These are phyloP conservation scores for Gymnodraco acuticeps DNA, from an alignment of 2,797 vertebrate species.

Conservation along the genomic window DNA sequence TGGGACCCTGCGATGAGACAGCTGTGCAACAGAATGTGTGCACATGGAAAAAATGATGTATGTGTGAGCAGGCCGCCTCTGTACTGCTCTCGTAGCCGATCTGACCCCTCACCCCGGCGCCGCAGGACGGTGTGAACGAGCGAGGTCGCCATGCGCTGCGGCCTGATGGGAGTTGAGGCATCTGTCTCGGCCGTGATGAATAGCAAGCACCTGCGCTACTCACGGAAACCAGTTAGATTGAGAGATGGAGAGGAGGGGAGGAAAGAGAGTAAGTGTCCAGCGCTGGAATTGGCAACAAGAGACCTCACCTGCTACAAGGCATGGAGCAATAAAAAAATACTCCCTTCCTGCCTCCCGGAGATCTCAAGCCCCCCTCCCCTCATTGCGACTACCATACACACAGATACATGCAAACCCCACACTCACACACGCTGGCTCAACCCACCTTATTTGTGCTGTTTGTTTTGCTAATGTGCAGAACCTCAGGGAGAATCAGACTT, in stretches of 20 bases:
- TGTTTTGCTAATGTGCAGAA: conserved; percentile 81
- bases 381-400: conserved; percentile 22
- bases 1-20: conserved; percentile 63
- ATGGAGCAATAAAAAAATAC: conserved; percentile 60
- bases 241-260: conserved; percentile 58
- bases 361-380: conserved; percentile 4
- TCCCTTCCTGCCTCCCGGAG: conserved; percentile 28
- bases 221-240: conserved; percentile 67
- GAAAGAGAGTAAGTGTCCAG: conserved; percentile 56
- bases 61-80: conserved; percentile 22
- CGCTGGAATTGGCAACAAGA: conserved; percentile 72
- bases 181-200: conserved; percentile 82
- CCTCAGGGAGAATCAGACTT: conserved; percentile 75
- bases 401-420: conserved; percentile 24
- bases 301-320: conserved; percentile 78
- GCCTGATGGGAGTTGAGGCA: conserved; percentile 84
- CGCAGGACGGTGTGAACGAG: conserved; percentile 67
- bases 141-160: conserved; percentile 64
- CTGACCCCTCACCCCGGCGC: conserved; percentile 61
- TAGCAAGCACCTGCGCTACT: conserved; percentile 82
- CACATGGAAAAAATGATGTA: conserved; percentile 18
- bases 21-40: conserved; percentile 50
- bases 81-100: conserved; percentile 44
- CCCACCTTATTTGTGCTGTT: conserved; percentile 70
- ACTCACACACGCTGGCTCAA: conserved; percentile 49